A percentile compares a stretch with the other conserved stretches of the same genome.
phyloP scores from a whole-genome alignment of 1,140 invertebrate species.

The Archivesica marissinica region DNA sequence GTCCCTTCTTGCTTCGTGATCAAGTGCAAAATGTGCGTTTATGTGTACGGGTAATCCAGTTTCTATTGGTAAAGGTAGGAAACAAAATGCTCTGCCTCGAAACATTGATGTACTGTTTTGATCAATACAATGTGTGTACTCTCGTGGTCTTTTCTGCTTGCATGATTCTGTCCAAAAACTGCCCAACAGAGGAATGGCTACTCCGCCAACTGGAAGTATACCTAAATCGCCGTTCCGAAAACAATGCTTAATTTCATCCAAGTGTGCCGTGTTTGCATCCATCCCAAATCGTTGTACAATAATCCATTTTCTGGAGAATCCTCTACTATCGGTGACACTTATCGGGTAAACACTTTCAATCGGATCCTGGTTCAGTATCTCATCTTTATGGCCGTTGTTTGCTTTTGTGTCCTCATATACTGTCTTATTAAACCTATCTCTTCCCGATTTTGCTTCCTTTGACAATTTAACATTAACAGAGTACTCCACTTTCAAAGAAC shows the following conservation, averaged over 20 bases:
- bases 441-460: conserved; percentile 14
- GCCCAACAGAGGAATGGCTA: conserved; percentile 60
- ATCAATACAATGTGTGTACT: not conserved
- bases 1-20: conserved; percentile 72
- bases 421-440: conserved; percentile 31
- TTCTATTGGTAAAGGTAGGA: conserved; percentile 77
- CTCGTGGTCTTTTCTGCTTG: conserved; percentile 60
- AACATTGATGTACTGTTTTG: not conserved
- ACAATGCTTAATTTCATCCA: not conserved
- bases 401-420: not conserved
- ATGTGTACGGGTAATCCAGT: conserved; percentile 78
- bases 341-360: conserved; percentile 22
- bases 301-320: conserved; percentile 62
- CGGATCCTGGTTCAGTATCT: not conserved
- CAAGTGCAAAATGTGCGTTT: conserved; percentile 80
- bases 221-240: conserved; percentile 63
- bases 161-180: not conserved
- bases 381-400: not conserved
- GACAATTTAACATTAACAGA: conserved; percentile 42
- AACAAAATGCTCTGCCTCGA: conserved; percentile 70
- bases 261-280: conserved; percentile 20
- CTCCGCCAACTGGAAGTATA: conserved; percentile 74
- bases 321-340: conserved; percentile 40
- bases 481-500: conserved; percentile 54
- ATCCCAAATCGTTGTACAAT: conserved; percentile 72